phyloP scores from a whole-genome alignment of 2,113 vertebrate genomes.

The Arenaria interpres region DNA sequence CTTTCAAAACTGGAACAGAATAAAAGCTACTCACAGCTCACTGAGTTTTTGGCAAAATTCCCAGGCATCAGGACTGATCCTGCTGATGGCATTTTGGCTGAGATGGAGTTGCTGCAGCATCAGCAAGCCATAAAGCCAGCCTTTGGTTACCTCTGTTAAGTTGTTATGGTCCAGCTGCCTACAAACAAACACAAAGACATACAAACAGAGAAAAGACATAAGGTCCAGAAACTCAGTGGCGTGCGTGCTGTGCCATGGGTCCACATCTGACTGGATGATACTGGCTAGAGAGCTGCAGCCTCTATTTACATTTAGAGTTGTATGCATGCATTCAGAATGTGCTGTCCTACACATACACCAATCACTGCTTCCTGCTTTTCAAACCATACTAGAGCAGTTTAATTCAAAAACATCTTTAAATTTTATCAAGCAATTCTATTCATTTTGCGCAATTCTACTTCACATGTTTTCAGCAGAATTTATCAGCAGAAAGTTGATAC shows the following conservation, averaged over 20 bases:
- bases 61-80: constrained; percentile 93
- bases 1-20: constrained; percentile 62
- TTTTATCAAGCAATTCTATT: not conserved
- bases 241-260: not conserved
- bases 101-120: constrained; percentile 94
- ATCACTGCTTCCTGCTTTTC: not conserved
- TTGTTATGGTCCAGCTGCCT: constrained; percentile 98
- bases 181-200: constrained; percentile 20
- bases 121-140: constrained; percentile 95
- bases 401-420: not conserved
- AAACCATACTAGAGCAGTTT: not conserved
- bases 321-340: not conserved
- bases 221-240: not conserved
- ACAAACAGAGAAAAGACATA: not conserved
- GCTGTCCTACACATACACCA: not conserved
- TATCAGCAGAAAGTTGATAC: constrained; percentile 26
- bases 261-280: not conserved
- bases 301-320: not conserved
- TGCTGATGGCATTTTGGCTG: constrained; percentile 90
- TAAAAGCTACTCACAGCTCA: constrained; percentile 90
- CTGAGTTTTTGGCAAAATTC: constrained; percentile 97
- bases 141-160: constrained; percentile 94
- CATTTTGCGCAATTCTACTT: not conserved
- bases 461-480: not conserved
- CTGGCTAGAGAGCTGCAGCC: not conserved